phyloP scores from a whole-genome alignment of 2,888 invertebrate species.

The Diadegma fenestrale region DNA sequence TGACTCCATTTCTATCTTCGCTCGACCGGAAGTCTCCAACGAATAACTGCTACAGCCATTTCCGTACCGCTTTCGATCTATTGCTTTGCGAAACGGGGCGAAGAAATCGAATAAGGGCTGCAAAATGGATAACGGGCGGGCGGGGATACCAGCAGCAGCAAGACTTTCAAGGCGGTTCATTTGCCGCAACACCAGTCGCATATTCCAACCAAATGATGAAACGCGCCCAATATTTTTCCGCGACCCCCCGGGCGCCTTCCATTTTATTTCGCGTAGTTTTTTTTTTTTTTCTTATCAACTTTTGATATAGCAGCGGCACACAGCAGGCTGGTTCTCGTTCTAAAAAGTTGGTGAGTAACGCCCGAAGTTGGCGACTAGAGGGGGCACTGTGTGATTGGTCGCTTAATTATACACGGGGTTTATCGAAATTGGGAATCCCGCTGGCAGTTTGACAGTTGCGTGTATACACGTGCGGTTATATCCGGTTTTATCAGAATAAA shows the following conservation, averaged over 20 bases:
- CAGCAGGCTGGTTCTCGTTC: too few species aligned
- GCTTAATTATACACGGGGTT: too few species aligned
- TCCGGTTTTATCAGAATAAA: too few species aligned
- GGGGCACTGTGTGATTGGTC: too few species aligned
- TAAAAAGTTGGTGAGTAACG: too few species aligned
- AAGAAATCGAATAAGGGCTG: conserved; percentile 74
- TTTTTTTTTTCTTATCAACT: too few species aligned
- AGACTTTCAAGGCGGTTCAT: conserved; percentile 36
- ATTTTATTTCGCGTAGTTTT: background rate
- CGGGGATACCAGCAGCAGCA: conserved; percentile 65
- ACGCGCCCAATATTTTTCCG: conserved; percentile 27
- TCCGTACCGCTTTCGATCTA: conserved; percentile 75
- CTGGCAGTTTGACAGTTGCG: too few species aligned
- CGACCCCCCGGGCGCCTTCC: background rate
- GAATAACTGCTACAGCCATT: conserved; percentile 84
- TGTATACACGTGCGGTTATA: too few species aligned
- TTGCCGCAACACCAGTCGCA: conserved; percentile 34
- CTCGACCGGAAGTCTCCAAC: conserved; percentile 83
- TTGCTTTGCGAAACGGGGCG: conserved; percentile 35
- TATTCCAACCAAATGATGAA: conserved; percentile 41
- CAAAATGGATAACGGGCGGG: conserved; percentile 69
- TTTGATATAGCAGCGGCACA: too few species aligned
- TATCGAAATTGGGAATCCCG: too few species aligned
- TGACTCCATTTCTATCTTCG: conserved; percentile 83
- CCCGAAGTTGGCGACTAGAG: too few species aligned